These are phyloP conservation scores for Mamestra configurata DNA, from an alignment of 1,140 invertebrate genomes.

Conservation along the genomic window DNA sequence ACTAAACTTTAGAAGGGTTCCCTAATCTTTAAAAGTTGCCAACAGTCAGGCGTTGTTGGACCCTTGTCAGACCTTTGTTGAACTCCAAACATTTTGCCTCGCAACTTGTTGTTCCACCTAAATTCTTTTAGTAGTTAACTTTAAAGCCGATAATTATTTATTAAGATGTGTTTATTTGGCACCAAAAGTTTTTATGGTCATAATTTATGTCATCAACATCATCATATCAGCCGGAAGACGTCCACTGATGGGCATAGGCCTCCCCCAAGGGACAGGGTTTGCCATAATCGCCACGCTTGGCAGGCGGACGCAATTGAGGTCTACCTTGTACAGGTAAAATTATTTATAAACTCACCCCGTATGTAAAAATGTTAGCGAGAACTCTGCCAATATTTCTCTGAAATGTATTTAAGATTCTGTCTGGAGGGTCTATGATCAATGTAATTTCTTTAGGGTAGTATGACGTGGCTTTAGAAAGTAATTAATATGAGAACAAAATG, in stretches of 20 bases:
- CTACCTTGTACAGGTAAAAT: too few species aligned
- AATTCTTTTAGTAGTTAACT: slow-evolving; percentile 59
- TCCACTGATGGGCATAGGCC: too few species aligned
- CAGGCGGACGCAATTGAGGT: too few species aligned
- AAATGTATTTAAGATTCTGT: too few species aligned
- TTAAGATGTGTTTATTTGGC: slow-evolving; percentile 1
- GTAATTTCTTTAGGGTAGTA: background rate
- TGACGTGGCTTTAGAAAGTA: background rate
- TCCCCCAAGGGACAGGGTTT: too few species aligned
- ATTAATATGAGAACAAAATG: slow-evolving; percentile 29
- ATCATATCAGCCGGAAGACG: too few species aligned
- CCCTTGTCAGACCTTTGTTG: slow-evolving; percentile 64
- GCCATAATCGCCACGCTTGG: too few species aligned
- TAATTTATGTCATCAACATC: too few species aligned
- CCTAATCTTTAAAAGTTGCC: slow-evolving; percentile 64
- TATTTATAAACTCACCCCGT: too few species aligned
- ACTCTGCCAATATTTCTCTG: too few species aligned
- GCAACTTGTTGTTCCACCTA: slow-evolving; percentile 58
- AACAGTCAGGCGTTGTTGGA: slow-evolving; percentile 50
- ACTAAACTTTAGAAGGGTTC: slow-evolving; percentile 57
- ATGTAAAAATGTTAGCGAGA: too few species aligned
- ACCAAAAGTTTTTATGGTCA: background rate
- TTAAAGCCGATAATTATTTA: slow-evolving; percentile 53
- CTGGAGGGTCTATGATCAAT: background rate
- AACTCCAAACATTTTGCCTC: slow-evolving; percentile 60